Evolutionary conservation across 2,888 invertebrate species (phyloP).

Genomic region (Melolontha melolontha): DNA sequence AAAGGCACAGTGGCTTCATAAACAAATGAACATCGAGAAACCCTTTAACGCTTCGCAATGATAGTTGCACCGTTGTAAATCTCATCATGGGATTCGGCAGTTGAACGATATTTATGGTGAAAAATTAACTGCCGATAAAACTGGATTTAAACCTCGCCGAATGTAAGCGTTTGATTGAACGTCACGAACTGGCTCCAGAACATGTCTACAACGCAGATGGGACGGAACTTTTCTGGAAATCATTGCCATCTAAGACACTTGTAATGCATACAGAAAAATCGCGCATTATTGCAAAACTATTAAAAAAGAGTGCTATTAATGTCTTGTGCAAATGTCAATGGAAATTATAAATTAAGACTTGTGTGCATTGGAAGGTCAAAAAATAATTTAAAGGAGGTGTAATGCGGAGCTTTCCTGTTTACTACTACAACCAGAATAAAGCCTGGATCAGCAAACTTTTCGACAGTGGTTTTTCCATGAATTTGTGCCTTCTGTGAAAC

Average conservation of each 20-base stretch:
- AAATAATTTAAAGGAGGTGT: not conserved
- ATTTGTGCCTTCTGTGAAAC: too few species aligned
- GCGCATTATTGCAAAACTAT: not conserved
- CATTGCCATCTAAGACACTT: too few species aligned
- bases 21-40: conserved; percentile 14
- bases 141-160: conserved; percentile 2
- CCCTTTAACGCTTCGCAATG: conserved; percentile 8
- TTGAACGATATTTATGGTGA: not conserved
- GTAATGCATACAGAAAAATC: too few species aligned
- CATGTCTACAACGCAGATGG: too few species aligned
- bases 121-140: not conserved
- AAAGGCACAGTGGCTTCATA: conserved; percentile 20
- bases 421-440: conserved; percentile 15
- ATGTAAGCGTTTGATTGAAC: conserved; percentile 10
- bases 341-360: too few species aligned
- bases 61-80: conserved; percentile 8
- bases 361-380: not conserved
- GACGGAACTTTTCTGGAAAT: too few species aligned
- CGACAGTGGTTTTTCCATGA: too few species aligned
- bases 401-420: conserved; percentile 17
- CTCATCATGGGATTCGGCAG: conserved; percentile 1
- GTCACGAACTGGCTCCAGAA: conserved; percentile 8
- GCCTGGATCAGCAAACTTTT: too few species aligned
- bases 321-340: not conserved
- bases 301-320: not conserved